A percentile compares a stretch with the other conserved stretches of the same genome.
Evolutionary conservation across 1,140 invertebrate species (phyloP).

Genomic region (Pomacea maculata): DNA sequence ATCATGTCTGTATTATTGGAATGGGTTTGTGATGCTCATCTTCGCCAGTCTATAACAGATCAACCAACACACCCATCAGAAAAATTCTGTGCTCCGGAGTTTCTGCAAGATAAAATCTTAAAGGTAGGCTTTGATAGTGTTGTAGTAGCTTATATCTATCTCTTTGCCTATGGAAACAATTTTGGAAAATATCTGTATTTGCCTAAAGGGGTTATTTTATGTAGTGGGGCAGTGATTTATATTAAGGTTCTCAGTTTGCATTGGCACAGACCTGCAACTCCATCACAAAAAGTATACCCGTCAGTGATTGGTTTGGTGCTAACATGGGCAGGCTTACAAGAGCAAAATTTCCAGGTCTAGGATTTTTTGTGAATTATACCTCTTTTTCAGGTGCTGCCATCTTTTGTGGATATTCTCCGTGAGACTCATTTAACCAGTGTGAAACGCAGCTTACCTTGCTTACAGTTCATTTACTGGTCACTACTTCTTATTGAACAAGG

Average conservation of each 20-base stretch:
- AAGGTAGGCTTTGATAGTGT: constrained; percentile 43
- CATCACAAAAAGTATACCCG: too few relatives aligned
- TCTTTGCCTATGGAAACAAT: not conserved
- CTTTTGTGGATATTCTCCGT: constrained; percentile 56
- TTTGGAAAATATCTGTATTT: not conserved
- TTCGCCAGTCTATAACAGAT: constrained; percentile 53
- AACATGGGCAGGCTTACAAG: too few relatives aligned
- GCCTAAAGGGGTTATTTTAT: too few relatives aligned
- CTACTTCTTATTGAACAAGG: constrained; percentile 57
- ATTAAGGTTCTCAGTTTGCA: too few relatives aligned
- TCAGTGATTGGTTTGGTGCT: too few relatives aligned
- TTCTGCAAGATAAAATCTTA: constrained; percentile 57
- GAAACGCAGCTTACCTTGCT: constrained; percentile 54
- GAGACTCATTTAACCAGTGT: constrained; percentile 46
- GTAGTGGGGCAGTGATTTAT: too few relatives aligned
- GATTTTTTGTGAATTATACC: not conserved
- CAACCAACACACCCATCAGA: constrained; percentile 51
- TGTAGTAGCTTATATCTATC: not conserved
- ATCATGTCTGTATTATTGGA: constrained; percentile 52
- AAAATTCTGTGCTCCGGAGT: constrained; percentile 43
- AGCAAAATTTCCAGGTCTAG: not conserved
- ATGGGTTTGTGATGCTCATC: constrained; percentile 60
- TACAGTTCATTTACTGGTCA: constrained; percentile 65
- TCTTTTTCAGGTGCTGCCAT: constrained; percentile 53
- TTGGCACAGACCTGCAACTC: too few relatives aligned